Conservation (phyloP, 2,888 invertebrate species). For the Laothoe populi region DNA sequence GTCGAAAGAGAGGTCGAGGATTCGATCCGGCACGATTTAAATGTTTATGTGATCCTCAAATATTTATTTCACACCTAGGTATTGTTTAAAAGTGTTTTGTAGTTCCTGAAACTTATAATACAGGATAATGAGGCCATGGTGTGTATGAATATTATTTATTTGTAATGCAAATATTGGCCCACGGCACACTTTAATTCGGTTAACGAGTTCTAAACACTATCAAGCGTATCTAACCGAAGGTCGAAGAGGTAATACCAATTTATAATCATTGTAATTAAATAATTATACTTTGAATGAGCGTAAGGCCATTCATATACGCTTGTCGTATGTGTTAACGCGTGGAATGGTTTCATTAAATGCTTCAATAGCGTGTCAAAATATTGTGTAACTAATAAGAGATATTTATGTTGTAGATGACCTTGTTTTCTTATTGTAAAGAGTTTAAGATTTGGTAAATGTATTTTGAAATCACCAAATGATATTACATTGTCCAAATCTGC, state of each 20-base stretch:
- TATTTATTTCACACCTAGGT: no score
- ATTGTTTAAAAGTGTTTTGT: no score
- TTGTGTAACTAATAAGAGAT: conserved; percentile 3
- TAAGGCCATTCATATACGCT: conserved; percentile 20
- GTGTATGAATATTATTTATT: no score
- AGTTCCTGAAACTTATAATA: no score
- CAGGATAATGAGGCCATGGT: no score
- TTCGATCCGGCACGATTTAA: no score
- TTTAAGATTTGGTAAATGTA: not conserved
- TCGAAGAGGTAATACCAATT: conserved; percentile 18
- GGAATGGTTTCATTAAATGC: conserved; percentile 8
- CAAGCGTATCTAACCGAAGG: conserved; percentile 18
- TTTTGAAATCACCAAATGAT: no score
- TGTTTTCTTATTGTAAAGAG: not conserved
- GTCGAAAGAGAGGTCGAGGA: no score
- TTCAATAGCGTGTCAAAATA: conserved; percentile 17
- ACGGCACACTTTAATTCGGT: not conserved
- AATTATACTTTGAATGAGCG: conserved; percentile 25
- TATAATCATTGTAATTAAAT: conserved; percentile 28
- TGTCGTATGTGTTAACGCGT: conserved; percentile 17
- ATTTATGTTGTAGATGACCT: not conserved
- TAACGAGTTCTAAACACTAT: not conserved
- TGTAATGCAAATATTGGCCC: not conserved
- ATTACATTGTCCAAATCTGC: no score
- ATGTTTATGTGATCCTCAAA: no score